Evolutionary conservation across 64 coral and sea anemone species (phyloP).

Genomic region (Porites australiensis): DNA sequence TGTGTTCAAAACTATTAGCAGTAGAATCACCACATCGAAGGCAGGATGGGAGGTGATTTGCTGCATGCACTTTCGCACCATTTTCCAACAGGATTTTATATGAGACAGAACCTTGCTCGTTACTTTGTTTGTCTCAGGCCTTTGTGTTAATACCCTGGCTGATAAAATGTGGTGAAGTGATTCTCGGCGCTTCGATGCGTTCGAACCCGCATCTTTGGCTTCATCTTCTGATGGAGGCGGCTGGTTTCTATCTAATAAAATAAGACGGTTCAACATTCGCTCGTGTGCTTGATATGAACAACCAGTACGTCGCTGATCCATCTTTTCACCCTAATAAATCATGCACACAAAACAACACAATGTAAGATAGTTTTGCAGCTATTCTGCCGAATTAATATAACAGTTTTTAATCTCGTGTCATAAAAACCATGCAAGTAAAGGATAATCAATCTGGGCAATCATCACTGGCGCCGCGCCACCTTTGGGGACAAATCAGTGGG

Average conservation of each 20-base stretch:
- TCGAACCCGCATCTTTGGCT: background rate
- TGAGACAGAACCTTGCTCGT: slow-evolving; percentile 15
- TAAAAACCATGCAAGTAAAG: no score
- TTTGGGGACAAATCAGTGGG: no score
- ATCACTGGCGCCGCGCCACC: no score
- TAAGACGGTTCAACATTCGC: slow-evolving; percentile 38
- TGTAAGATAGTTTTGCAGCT: background rate
- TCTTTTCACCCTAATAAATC: slow-evolving; percentile 8
- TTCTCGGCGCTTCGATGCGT: background rate
- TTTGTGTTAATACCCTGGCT: background rate
- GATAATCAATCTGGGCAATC: no score
- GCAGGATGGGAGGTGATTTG: slow-evolving; percentile 40
- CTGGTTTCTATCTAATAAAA: slow-evolving; percentile 23
- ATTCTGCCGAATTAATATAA: background rate
- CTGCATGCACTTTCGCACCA: slow-evolving; percentile 14
- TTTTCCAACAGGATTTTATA: slow-evolving; percentile 4
- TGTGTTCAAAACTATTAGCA: slow-evolving; percentile 74
- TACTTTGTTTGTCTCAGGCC: slow-evolving; percentile 23
- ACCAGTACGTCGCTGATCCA: slow-evolving; percentile 51
- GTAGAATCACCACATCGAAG: slow-evolving; percentile 78
- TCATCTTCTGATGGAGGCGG: slow-evolving; percentile 5
- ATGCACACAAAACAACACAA: background rate
- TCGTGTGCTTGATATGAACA: slow-evolving; percentile 70
- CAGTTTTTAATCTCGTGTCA: background rate
- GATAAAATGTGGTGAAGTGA: background rate